These are phyloP conservation scores for Egretta garzetta DNA, from an alignment of 2,113 vertebrate species.

Conservation along the genomic window DNA sequence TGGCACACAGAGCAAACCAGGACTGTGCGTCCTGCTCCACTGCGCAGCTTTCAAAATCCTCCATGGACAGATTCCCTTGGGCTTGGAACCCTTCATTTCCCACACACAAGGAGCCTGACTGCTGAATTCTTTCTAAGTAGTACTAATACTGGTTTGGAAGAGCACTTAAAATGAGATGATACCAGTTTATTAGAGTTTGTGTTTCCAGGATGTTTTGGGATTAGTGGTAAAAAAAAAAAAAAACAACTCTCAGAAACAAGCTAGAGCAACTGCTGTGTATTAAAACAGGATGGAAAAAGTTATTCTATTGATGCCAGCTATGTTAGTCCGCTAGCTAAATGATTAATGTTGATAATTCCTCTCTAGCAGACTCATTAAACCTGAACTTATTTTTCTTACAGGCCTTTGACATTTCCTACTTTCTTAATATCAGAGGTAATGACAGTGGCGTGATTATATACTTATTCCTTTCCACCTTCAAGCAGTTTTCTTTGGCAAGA, in stretches of 20 bases:
- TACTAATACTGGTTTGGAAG: not conserved
- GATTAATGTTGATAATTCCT: conserved; percentile 79
- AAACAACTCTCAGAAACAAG: not conserved
- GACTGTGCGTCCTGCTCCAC: accelerated
- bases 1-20: not conserved
- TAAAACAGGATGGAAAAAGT: conserved; percentile 66
- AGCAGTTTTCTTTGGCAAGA: conserved; percentile 76
- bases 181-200: not conserved
- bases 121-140: not conserved
- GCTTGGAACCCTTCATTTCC: not conserved
- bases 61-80: too few relatives aligned
- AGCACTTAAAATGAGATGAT: not conserved
- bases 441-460: conserved; percentile 78
- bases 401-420: conserved; percentile 77
- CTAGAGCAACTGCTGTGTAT: conserved; percentile 29
- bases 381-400: conserved; percentile 75
- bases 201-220: conserved; percentile 55
- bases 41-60: accelerated
- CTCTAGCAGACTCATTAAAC: conserved; percentile 77
- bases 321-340: conserved; percentile 67
- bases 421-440: conserved; percentile 79
- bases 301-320: conserved; percentile 70
- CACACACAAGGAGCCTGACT: not conserved
- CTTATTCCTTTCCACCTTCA: conserved; percentile 77
- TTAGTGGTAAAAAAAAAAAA: not conserved